Base-by-base conservation (phyloP, 2,797 vertebrate genomes). In the Rhinogobio ventralis region DNA sequence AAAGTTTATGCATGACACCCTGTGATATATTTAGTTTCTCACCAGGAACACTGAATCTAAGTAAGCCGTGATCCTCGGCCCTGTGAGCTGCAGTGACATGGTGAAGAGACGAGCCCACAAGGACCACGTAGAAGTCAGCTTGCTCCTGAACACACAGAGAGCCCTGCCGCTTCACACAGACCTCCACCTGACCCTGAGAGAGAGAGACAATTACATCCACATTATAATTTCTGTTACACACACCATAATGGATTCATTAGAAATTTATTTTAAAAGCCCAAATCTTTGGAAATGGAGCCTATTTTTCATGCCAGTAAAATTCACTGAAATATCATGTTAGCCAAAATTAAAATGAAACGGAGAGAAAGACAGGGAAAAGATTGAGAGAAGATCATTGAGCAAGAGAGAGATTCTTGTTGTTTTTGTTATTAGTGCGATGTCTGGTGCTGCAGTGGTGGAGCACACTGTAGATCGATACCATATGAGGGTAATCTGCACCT, bases 41-140 rank as follows among this genome's bases (percentile, higher is more conserved):
- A 95, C 95, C 95, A 0, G 95, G 93, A 84, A 92, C 90, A 9
- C 77, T 94, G 88, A 94, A 95, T 81, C 46, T 28, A 69, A 95
- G 88, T 14, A 74, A 90, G 10, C 39, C 30, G 2, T 90, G 90
- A 19, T 93, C 90, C 6, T 79, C 67, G 17, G 71, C 82, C 87
- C 79, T 89, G 84, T 85, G 89, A 10, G 93, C 93, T 39, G 83
- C n/a, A 0, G 91, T 92, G 62, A 95, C 92, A 39, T 95, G 95
- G 23, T 90, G 87, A 1, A 94, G 91, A 28, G 49, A 69, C 0
- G 94, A 94, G 57, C 94, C 95, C 87, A 90, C 88, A 0, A 93
- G 83, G 6, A 92, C 87, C 7, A 94, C 90, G 57, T 92, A 95
- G 85, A 93, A 90, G 71, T 94, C 90, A 2, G 90, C 87, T 0